These are phyloP conservation scores for Myotis pilosus DNA, from an alignment of 2,797 vertebrate species.

Conservation along the genomic window DNA sequence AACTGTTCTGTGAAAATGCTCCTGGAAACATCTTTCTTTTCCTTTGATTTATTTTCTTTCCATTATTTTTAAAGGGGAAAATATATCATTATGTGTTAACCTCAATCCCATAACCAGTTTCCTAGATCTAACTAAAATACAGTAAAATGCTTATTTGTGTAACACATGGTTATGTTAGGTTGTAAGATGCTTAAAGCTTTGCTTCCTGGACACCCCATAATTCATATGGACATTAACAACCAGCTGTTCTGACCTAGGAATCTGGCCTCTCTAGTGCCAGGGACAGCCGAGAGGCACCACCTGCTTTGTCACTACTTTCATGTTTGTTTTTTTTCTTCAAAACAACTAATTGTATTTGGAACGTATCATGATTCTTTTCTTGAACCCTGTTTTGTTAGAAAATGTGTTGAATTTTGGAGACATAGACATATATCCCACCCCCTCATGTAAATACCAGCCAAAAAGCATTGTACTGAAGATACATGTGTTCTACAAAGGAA, in stretches of 20 bases:
- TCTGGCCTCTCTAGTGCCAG: not conserved
- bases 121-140: not conserved
- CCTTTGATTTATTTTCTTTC: not conserved
- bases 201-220: not conserved
- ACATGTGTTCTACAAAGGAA: not conserved
- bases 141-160: not conserved
- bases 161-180: not conserved
- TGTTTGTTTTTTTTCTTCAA: not conserved
- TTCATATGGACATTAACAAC: not conserved
- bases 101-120: not conserved
- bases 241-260: not conserved
- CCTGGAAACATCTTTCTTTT: not conserved
- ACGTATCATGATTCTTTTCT: not conserved
- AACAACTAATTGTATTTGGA: not conserved
- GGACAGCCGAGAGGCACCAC: not conserved
- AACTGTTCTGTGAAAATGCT: not conserved
- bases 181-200: not conserved
- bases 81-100: not conserved
- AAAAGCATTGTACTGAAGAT: not conserved
- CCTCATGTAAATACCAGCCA: not conserved
- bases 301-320: not conserved
- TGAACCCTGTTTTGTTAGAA: not conserved
- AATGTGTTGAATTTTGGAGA: not conserved
- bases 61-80: slow-evolving; percentile 23
- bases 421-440: not conserved